phyloP scores from a whole-genome alignment of 1,140 invertebrate genomes.

The Triops cancriformis region DNA sequence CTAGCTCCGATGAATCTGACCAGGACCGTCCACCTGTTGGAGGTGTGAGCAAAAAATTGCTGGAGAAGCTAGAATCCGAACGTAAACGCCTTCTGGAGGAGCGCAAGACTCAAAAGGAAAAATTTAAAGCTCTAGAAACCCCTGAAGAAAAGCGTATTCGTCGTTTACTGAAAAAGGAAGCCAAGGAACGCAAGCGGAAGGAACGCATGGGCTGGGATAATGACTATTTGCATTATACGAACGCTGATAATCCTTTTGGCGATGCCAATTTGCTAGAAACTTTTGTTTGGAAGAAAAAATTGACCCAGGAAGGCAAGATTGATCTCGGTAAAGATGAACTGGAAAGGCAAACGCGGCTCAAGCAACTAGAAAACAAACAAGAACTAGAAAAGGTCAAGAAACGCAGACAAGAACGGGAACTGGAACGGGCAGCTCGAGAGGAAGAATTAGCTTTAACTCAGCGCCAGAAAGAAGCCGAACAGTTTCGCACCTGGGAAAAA shows the following conservation, averaged over 20 bases:
- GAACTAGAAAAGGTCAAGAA: slow-evolving; percentile 89
- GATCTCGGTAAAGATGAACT: slow-evolving; percentile 71
- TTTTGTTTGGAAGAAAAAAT: slow-evolving; percentile 95
- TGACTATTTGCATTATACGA: slow-evolving; percentile 92
- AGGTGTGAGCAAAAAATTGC: slow-evolving; percentile 22
- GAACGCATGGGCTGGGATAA: slow-evolving; percentile 93
- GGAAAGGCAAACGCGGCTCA: slow-evolving; percentile 71
- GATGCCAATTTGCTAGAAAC: slow-evolving; percentile 86
- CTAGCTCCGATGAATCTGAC: neutral
- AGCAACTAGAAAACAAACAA: slow-evolving; percentile 81
- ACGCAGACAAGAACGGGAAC: slow-evolving; percentile 75
- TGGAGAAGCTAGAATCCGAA: slow-evolving; percentile 53
- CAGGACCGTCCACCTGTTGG: neutral
- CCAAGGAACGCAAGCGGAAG: slow-evolving; percentile 78
- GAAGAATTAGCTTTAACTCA: slow-evolving; percentile 80
- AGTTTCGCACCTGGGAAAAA: slow-evolving; percentile 87
- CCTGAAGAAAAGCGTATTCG: slow-evolving; percentile 87
- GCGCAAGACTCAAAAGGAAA: slow-evolving; percentile 63
- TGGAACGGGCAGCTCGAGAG: slow-evolving; percentile 78
- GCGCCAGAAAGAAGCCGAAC: slow-evolving; percentile 85
- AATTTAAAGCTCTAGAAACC: slow-evolving; percentile 82
- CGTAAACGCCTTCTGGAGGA: slow-evolving; percentile 55
- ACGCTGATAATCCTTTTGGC: slow-evolving; percentile 97
- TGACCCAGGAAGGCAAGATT: slow-evolving; percentile 85
- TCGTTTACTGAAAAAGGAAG: slow-evolving; percentile 79